Percentiles rank a stretch among this genome's conserved stretches.
Evolutionary conservation across 1,140 invertebrate species (phyloP).

Genomic region (Acromyrmex echinatior): DNA sequence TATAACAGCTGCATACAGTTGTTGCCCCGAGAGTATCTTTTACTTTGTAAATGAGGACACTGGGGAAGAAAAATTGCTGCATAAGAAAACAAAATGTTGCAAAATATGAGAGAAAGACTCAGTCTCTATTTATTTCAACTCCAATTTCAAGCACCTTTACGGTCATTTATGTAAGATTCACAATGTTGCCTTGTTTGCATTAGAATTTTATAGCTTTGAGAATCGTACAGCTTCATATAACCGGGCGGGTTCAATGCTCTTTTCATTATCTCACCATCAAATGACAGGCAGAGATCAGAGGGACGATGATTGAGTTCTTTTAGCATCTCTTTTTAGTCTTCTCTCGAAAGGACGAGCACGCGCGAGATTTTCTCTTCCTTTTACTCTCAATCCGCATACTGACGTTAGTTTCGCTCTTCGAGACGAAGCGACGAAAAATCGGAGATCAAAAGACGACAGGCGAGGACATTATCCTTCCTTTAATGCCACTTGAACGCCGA

Average conservation of each 20-base stretch:
- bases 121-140: constrained; percentile 6
- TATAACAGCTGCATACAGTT: neutral
- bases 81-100: constrained; percentile 22
- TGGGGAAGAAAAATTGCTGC: neutral
- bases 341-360: neutral
- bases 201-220: constrained; percentile 48
- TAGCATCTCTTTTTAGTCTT: neutral
- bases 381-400: neutral
- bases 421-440: constrained; percentile 29
- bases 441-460: constrained; percentile 42
- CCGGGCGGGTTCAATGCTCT: neutral
- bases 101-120: neutral
- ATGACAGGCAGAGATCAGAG: neutral
- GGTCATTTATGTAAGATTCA: constrained; percentile 56
- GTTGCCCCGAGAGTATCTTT: neutral
- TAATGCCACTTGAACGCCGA: constrained; percentile 58
- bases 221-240: neutral
- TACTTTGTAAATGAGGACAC: neutral
- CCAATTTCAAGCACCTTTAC: constrained; percentile 15
- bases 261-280: neutral
- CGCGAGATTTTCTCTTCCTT: constrained; percentile 1
- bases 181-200: constrained; percentile 29
- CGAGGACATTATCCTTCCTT: constrained; percentile 51
- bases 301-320: neutral
- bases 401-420: neutral